A percentile compares a stretch with the other conserved stretches of the same genome.
Evolutionary conservation across 2,113 vertebrate genomes (phyloP).

Genomic region (Elanus axillaris): DNA sequence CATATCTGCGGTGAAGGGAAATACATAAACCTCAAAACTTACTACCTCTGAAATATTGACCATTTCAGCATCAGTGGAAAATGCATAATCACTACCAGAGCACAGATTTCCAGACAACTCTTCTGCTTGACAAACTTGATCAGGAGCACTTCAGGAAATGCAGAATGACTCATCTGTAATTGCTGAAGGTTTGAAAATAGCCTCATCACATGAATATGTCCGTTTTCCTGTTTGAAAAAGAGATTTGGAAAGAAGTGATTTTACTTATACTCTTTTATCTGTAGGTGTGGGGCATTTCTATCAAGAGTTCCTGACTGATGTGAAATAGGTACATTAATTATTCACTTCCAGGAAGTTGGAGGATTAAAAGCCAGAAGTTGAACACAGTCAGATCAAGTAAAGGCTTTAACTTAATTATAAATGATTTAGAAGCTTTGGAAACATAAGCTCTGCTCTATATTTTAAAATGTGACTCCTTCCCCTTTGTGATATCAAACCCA

Average conservation of each 20-base stretch:
- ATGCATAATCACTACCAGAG: background rate
- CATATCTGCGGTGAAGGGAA: background rate
- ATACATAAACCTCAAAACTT: background rate
- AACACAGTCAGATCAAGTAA: background rate
- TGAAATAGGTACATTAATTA: background rate
- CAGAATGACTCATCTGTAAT: constrained; percentile 38
- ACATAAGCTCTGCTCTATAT: too few relatives aligned
- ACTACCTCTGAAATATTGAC: background rate
- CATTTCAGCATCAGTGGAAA: background rate
- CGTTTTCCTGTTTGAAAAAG: background rate
- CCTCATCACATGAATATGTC: background rate
- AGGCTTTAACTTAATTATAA: background rate
- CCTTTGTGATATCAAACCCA: background rate
- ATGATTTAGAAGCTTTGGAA: background rate
- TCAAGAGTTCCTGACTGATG: background rate
- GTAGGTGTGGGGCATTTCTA: background rate
- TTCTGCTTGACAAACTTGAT: constrained; percentile 4
- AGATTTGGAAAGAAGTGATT: background rate
- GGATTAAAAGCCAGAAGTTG: background rate
- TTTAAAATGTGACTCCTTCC: background rate
- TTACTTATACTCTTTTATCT: background rate
- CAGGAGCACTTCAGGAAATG: constrained; percentile 15
- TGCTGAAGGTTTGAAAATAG: constrained; percentile 46
- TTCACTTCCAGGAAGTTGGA: background rate
- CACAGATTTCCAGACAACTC: background rate